Evolutionary conservation across 2,113 vertebrate genomes (phyloP), one percentile per base, ranked within the genome.

Genomic region (Grus americana): DNA sequence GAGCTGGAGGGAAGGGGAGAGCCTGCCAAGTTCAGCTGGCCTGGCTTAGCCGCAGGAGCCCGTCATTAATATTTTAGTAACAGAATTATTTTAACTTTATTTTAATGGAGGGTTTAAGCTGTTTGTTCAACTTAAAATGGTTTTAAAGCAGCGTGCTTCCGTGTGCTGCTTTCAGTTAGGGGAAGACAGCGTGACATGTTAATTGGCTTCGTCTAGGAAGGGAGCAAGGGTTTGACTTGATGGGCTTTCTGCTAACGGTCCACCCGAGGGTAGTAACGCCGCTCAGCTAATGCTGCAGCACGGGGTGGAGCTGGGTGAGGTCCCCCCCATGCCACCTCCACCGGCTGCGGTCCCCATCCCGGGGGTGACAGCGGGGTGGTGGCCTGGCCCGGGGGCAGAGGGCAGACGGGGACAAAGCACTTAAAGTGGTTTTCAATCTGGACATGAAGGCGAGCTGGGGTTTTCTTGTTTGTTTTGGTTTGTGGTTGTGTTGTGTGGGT

Each of bases 311-410:
- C 71, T 58, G 85, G 47, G 20, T 22, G 30, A 58, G 47, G 30
- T 29, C 63, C 17, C 46, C 32, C 32, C 58, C 0, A 0, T 46
- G 54, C 67, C 87, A 72, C 75, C 3, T 0, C 58, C 72, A 5
- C 52, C 0, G 0, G 19, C 54, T 47, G 57, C 2, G 0, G 32
- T 46, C 61, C 59, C n/a, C 40, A 5, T 47, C 24, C 11, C 0
- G 0, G 22, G n/a, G 42, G 50, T 71, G 71, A 34, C 47, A 67
- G n/a, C 0, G 0, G 26, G 7, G 32, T 34, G 65, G 40, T 86
- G 71, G 23, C 67, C 54, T 54, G 44, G 57, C 70, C 57, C 5
- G 4, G 57, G 21, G 47, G 72, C 36, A 72, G 65, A 40, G 38
- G 68, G 54, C 65, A 81, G 4, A 74, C 1, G 27, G 79, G 86